Evolutionary conservation across 2,113 vertebrate species (phyloP), one percentile per base, ranked within the genome.

Genomic region (Callospermophilus lateralis): DNA sequence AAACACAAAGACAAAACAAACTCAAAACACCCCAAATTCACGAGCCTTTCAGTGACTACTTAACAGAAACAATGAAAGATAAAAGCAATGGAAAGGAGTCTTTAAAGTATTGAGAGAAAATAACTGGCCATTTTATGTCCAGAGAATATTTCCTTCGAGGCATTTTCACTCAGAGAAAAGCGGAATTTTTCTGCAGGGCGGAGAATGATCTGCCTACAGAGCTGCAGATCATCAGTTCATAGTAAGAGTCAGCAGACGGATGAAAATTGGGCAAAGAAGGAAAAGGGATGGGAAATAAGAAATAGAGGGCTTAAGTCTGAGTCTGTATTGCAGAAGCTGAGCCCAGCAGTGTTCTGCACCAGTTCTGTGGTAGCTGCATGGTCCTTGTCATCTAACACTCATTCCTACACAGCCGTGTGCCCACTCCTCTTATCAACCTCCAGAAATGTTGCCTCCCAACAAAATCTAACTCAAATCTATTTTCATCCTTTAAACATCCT

Each of bases 241-340:
- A 68, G 70, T 16, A 16, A 68, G 6, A 6, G 30, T 84, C 88
- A 73, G 81, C 24, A 61, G 8, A 6, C 1, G 22, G 17, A 24
- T 67, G 39, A 17, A 9, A 45, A 48, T 17, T 0, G 32, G 32
- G 34, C 19, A 9, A 20, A 20, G 8, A 79, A 58, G 48, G 32
- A 20, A 26, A n/a, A 51, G 4, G 39, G 2, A 11, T 1, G 4
- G 53, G 15, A 5, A 8, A 8, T 8, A 7, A 11, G 53, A 13
- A 0, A 73, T 34, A 10, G 22, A 45, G 28, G 45, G 39, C 48
- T 73, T 16, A 1, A 1, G 17, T 6, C 4, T 7, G 79, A 28
- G 26, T 32, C 76, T 65, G 39, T 16, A 20, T 26, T 10, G 0
- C 39, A 34, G 48, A 61, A 26, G 39, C 37, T n/a, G 61, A 15